Evolutionary conservation across 2,888 invertebrate genomes (phyloP).

Genomic region (Calameuta pallipes): DNA sequence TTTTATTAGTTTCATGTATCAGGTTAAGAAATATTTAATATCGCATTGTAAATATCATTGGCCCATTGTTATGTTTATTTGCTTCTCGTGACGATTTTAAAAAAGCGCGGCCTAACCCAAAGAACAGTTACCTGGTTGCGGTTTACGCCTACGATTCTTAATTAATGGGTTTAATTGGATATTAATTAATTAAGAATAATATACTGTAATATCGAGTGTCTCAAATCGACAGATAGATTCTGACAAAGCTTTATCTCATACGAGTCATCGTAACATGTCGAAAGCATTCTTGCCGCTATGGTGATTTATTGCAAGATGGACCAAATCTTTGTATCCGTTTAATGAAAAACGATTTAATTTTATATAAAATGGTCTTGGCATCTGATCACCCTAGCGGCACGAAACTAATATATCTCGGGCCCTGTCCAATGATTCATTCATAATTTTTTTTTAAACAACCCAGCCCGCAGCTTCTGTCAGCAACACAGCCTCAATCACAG

Average conservation of each 20-base stretch:
- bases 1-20: neutral
- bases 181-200: neutral
- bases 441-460: constrained; percentile 49
- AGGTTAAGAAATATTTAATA: neutral
- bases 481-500: constrained; percentile 67
- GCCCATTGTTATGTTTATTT: neutral
- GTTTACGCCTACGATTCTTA: neutral
- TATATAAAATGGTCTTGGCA: neutral
- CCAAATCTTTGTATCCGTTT: neutral
- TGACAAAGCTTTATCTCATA: neutral
- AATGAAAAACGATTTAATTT: neutral
- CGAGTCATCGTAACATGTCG: constrained; percentile 5
- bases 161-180: neutral
- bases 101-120: neutral
- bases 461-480: constrained; percentile 61
- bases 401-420: neutral
- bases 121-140: neutral
- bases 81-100: neutral
- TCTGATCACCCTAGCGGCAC: neutral
- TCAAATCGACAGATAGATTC: neutral
- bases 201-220: neutral
- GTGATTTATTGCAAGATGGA: neutral
- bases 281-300: constrained; percentile 19
- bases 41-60: neutral
- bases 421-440: constrained; percentile 25